These are phyloP conservation scores for Poecilia latipinna DNA, from an alignment of 2,113 vertebrate genomes.

Conservation along the genomic window DNA sequence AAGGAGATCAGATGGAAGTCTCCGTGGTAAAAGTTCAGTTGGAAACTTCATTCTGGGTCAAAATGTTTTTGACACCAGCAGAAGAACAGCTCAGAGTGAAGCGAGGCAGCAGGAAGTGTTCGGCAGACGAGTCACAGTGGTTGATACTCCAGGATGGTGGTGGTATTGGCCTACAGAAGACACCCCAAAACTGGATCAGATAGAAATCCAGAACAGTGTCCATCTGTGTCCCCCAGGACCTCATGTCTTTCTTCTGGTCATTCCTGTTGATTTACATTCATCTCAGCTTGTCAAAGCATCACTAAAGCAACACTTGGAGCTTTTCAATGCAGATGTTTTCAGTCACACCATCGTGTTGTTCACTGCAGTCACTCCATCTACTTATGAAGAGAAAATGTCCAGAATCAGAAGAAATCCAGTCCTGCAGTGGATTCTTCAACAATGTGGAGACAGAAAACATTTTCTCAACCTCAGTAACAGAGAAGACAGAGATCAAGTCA, in stretches of 20 bases:
- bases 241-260: conserved; percentile 16
- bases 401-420: neutral
- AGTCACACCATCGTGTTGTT: conserved; percentile 11
- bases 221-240: conserved; percentile 21
- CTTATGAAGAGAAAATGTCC: neutral
- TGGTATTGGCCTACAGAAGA: conserved; percentile 6
- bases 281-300: neutral
- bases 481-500: neutral
- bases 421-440: conserved; percentile 18
- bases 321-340: neutral
- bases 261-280: fast-evolving
- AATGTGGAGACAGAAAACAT: conserved; percentile 22
- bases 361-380: neutral
- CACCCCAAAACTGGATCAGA: conserved; percentile 22
- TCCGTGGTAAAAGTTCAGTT: neutral
- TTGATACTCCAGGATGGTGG: conserved; percentile 27
- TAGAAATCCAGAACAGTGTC: conserved; percentile 28
- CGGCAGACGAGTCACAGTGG: conserved; percentile 8
- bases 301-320: neutral
- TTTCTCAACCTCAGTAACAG: neutral
- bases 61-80: conserved; percentile 29
- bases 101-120: conserved; percentile 1
- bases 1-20: no score
- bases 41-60: conserved; percentile 18
- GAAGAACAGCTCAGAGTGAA: conserved; percentile 23